These are phyloP conservation scores for Chitala chitala DNA, from an alignment of 2,113 vertebrate genomes.

Conservation along the genomic window DNA sequence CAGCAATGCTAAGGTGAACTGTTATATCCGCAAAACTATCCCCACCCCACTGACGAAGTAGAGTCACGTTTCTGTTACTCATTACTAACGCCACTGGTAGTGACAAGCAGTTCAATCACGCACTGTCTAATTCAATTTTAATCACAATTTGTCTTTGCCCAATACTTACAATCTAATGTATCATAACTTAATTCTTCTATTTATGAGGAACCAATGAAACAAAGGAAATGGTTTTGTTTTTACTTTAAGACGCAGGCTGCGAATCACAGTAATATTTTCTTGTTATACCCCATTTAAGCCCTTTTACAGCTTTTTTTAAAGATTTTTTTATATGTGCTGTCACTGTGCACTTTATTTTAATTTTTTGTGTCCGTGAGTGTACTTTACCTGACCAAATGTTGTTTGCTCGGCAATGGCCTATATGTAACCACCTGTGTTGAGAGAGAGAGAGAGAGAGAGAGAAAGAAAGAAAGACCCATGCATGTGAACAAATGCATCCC, in stretches of 20 bases:
- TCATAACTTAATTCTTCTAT: conserved; percentile 6
- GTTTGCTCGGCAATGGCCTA: no score
- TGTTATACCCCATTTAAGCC: not conserved
- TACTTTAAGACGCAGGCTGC: not conserved
- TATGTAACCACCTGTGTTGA: no score
- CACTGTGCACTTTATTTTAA: no score
- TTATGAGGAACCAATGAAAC: not conserved
- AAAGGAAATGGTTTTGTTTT: not conserved
- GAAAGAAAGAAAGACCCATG: no score
- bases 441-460: not conserved
- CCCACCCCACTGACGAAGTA: not conserved
- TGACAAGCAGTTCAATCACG: conserved; percentile 5
- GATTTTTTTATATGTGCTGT: no score
- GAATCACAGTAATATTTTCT: not conserved
- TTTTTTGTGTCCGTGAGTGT: no score
- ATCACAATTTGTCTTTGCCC: not conserved
- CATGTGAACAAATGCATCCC: no score
- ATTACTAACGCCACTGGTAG: not conserved
- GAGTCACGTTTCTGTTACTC: not conserved
- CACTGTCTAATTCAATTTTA: conserved; percentile 10
- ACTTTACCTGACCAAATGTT: no score
- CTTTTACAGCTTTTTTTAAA: no score
- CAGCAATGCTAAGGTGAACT: not conserved
- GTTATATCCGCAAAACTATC: not conserved
- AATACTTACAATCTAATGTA: conserved; percentile 7